phyloP scores from a whole-genome alignment of 2,797 vertebrate genomes.

The Huso huso region DNA sequence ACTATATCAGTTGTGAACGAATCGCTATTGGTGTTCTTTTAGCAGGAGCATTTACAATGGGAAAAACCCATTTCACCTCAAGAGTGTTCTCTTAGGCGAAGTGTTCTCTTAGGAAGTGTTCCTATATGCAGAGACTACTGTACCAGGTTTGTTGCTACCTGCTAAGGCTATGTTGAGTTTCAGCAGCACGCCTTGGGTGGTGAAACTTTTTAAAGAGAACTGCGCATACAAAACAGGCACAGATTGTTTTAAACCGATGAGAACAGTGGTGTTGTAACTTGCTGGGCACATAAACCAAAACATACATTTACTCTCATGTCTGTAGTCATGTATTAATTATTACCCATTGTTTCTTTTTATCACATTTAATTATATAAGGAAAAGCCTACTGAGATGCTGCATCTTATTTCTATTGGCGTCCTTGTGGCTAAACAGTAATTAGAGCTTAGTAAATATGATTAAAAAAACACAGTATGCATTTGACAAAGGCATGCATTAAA shows the following conservation, averaged over 20 bases:
- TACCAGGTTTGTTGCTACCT: no score
- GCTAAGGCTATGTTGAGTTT: no score
- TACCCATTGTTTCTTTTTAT: constrained; percentile 1
- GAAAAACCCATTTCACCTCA: no score
- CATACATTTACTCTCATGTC: background rate
- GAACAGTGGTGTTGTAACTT: background rate
- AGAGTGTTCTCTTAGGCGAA: no score
- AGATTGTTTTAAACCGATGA: background rate
- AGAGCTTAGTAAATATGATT: constrained; percentile 1
- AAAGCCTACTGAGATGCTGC: background rate
- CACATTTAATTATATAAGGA: background rate
- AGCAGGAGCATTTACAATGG: no score
- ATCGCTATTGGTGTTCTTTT: no score
- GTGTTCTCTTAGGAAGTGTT: no score
- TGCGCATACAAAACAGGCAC: background rate
- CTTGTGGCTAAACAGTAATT: constrained; percentile 1
- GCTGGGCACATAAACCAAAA: background rate
- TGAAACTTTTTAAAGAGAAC: background rate
- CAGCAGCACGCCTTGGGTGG: no score
- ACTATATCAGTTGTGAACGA: no score
- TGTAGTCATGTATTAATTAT: background rate
- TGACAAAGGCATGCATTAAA: no score
- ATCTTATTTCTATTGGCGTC: background rate
- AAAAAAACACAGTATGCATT: background rate
- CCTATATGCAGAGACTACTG: no score